Base-by-base conservation (phyloP, 2,113 vertebrate species). In the Tachysurus vachellii region DNA sequence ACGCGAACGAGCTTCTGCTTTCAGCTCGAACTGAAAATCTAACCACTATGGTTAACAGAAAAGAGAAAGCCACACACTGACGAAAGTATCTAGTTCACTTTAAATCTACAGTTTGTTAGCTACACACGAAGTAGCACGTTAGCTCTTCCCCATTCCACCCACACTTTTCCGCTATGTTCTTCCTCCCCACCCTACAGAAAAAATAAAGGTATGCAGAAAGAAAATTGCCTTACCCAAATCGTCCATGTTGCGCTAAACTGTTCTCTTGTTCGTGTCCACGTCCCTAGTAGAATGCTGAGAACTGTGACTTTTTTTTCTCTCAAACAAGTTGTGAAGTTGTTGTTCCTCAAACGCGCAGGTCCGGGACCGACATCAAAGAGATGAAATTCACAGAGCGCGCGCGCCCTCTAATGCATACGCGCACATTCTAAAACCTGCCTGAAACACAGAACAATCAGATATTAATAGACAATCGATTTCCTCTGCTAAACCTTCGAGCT, bases 191-290 rank as follows among this genome's bases (percentile, higher is more conserved):
- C 75, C 79, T 56, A 68, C 86, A 89, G 42, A 62, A n/a, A 71
- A 50, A 13, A 16, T 70, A 83, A n/a, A 73, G 19, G 53, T 21
- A 50, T 1, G 5, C 26, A 62, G 19, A 36, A 7, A 6, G 12
- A 75, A 57, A 76, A 28, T 26, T 6, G 8, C 91, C 93, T 95
- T 84, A 96, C 95, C 95, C 81, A 96, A 88, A 68, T 96, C 95
- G 83, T 96, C 95, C 95, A 96, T 96, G 28, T 36, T 85, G 77
- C 82, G 75, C 82, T 86, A 16, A 68, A 88, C 31, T 84, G 57
- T 61, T 42, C 42, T n/a, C 61, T 54, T 6, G 26, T 50, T 26
- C 36, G 26, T 13, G 50, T 79, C 62, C 84, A 47, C n/a, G 31
- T 85, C 68, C 47, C 80, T 36, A 61, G 42, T 47, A 54, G 10